Percentiles rank a stretch among this genome's conserved stretches.
phyloP scores from a whole-genome alignment of 2,797 vertebrate genomes.

The Glossophaga mutica region DNA sequence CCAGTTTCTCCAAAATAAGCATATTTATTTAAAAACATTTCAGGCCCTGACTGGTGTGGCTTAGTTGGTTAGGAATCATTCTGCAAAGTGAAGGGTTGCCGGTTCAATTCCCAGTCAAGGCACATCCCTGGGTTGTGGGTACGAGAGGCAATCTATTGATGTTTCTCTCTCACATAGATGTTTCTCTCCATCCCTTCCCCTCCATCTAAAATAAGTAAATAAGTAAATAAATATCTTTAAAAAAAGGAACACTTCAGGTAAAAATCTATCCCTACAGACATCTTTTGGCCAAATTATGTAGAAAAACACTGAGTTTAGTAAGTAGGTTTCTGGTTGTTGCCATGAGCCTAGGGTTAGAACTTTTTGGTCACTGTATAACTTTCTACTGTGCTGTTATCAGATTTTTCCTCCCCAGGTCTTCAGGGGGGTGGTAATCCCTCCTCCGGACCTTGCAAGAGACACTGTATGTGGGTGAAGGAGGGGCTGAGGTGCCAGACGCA shows the following conservation, averaged over 20 bases:
- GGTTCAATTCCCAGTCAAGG: neutral
- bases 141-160: neutral
- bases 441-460: neutral
- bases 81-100: neutral
- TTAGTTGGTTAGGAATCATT: neutral
- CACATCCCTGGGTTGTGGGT: neutral
- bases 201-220: neutral
- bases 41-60: neutral
- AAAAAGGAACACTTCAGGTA: conserved; percentile 28
- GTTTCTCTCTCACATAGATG: neutral
- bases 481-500: neutral
- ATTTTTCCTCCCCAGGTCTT: conserved; percentile 43
- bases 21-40: conserved; percentile 37
- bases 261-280: conserved; percentile 5
- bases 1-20: neutral
- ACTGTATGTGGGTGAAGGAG: neutral
- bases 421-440: neutral
- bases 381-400: conserved; percentile 55
- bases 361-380: conserved; percentile 11
- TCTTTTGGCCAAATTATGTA: neutral
- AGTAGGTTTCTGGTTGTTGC: conserved; percentile 1
- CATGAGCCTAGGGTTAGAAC: neutral
- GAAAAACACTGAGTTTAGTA: neutral
- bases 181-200: neutral
- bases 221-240: too few relatives aligned